Evolutionary conservation across 2,888 invertebrate genomes (phyloP).

Genomic region (Criorhina ranunculi): DNA sequence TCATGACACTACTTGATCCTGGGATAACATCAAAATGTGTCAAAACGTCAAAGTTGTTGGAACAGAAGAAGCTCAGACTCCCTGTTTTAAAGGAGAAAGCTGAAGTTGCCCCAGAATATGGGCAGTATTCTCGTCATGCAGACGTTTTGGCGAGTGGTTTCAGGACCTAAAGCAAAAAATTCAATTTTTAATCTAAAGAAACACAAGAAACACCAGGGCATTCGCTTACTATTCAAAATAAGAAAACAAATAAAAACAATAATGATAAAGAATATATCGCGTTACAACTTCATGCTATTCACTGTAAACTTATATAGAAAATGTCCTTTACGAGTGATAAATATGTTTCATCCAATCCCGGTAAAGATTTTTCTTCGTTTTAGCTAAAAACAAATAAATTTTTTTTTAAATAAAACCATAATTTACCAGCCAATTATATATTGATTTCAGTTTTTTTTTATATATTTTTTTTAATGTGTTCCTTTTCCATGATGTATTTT

Average conservation of each 20-base stretch:
- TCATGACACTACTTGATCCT: too few relatives aligned
- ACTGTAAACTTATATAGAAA: conserved; percentile 57
- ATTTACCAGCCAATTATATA: conserved; percentile 34
- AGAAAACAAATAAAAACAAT: not conserved
- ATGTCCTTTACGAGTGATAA: conserved; percentile 33
- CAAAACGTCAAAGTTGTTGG: too few relatives aligned
- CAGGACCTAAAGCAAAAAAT: too few relatives aligned
- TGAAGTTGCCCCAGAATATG: too few relatives aligned
- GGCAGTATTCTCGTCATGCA: too few relatives aligned
- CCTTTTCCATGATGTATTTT: not conserved
- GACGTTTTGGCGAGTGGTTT: too few relatives aligned
- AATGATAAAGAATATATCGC: conserved; percentile 3
- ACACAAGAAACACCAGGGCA: too few relatives aligned
- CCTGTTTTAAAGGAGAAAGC: too few relatives aligned
- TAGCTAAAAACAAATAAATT: conserved; percentile 22
- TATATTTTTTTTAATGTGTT: too few relatives aligned
- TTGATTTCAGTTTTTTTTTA: conserved; percentile 3
- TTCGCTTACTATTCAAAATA: not conserved
- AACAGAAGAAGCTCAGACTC: too few relatives aligned
- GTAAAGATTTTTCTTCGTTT: conserved; percentile 60
- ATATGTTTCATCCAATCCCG: conserved; percentile 42
- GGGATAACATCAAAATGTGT: too few relatives aligned
- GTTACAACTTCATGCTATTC: conserved; percentile 30
- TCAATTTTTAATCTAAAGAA: too few relatives aligned
- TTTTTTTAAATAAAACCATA: conserved; percentile 25